Conservation (phyloP, 2,888 invertebrate species). For the Trissonchulus latispiculum region DNA sequence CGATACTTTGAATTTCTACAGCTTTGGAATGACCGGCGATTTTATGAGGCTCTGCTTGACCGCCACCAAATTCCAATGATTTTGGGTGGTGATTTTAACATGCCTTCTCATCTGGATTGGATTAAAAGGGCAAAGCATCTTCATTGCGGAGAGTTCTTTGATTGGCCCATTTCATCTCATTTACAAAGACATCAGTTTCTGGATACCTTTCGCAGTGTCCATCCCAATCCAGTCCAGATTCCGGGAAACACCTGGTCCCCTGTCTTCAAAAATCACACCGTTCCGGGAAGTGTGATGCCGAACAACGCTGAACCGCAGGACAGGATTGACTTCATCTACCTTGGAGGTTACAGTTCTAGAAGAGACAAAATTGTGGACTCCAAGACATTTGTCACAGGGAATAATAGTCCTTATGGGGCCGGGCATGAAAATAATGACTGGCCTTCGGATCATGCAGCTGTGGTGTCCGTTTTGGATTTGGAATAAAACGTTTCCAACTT, state of each 20-base stretch:
- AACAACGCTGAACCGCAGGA: slow-evolving; percentile 22
- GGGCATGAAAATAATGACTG: slow-evolving; percentile 3
- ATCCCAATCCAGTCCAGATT: slow-evolving; percentile 16
- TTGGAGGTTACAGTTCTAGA: too few relatives aligned
- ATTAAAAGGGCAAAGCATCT: neutral
- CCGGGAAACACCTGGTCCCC: slow-evolving; percentile 20
- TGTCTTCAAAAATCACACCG: slow-evolving; percentile 8
- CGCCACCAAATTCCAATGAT: slow-evolving; percentile 12
- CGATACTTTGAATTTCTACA: too few relatives aligned
- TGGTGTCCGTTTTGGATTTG: slow-evolving; percentile 17
- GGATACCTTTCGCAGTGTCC: slow-evolving; percentile 15
- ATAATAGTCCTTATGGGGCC: neutral
- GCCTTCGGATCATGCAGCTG: slow-evolving; percentile 20
- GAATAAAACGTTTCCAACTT: too few relatives aligned
- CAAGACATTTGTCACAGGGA: neutral
- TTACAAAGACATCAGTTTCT: neutral
- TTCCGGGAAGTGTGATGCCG: slow-evolving; percentile 2
- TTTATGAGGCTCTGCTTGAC: too few relatives aligned
- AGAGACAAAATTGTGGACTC: neutral
- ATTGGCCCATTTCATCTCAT: slow-evolving; percentile 17
- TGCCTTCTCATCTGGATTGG: slow-evolving; percentile 23
- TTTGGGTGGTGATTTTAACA: slow-evolving; percentile 19
- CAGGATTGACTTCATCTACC: slow-evolving; percentile 19
- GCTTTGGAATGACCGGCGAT: too few relatives aligned
- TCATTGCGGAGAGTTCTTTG: slow-evolving; percentile 17